Evolutionary conservation across 2,888 invertebrate species (phyloP).

Genomic region (Metallyticus violacea): DNA sequence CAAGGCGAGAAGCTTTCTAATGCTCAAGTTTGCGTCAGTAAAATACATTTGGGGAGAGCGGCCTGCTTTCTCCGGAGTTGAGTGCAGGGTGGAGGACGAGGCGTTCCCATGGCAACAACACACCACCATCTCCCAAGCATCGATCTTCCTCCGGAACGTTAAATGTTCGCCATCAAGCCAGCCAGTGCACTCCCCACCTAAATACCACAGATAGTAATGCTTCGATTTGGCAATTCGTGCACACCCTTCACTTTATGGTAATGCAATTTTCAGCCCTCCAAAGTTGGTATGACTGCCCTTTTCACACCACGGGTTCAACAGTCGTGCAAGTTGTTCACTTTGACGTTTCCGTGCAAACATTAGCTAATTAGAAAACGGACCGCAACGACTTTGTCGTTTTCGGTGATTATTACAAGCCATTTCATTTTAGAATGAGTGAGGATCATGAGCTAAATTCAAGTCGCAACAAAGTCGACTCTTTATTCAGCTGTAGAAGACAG

Average conservation of each 20-base stretch:
- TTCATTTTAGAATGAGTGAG: too few relatives aligned
- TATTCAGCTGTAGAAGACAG: too few relatives aligned
- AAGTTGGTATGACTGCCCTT: neutral
- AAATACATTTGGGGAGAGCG: conserved; percentile 7
- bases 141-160: neutral
- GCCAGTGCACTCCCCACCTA: neutral
- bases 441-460: too few relatives aligned
- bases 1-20: neutral
- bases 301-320: neutral
- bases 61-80: too few relatives aligned
- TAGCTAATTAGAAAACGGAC: too few relatives aligned
- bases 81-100: too few relatives aligned
- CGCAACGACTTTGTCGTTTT: too few relatives aligned
- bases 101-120: conserved; percentile 3
- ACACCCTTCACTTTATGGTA: neutral
- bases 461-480: too few relatives aligned
- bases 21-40: conserved; percentile 10
- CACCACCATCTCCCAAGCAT: neutral
- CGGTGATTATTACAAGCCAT: too few relatives aligned
- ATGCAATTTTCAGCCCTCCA: neutral
- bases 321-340: neutral
- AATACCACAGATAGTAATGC: neutral
- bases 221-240: neutral
- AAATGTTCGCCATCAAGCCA: neutral
- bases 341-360: neutral